Evolutionary conservation across 1,140 invertebrate genomes (phyloP), one percentile per base, ranked within the genome.

Genomic region (Amyelois transitella): DNA sequence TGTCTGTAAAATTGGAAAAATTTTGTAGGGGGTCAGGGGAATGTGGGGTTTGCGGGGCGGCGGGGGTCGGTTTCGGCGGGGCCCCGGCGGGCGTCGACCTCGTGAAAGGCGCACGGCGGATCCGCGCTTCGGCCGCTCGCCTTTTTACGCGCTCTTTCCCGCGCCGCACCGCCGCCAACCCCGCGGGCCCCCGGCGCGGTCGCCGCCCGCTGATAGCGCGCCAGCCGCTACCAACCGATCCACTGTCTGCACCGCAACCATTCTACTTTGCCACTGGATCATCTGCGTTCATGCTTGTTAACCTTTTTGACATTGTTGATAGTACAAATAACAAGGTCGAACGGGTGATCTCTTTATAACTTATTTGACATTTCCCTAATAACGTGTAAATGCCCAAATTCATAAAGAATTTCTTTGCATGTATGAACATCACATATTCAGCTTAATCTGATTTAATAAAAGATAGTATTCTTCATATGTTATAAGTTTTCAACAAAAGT

Each of bases 141-240:
- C 75, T 85, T 85, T 86, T 86, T 80, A 81, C 80, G 78, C 78
- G 79, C 77, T 81, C 76, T 78, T 82, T 79, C 82, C 80, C 77
- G 77, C 77, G 74, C 72, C 73, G 64, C 64, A 58, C 60, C 67
- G 68, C 65, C 60, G 60, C 75, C 66, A 81, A n/a, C 77, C 77
- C 83, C 79, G 81, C 80, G 81, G 81, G 77, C 76, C 81, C 75
- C 81, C 70, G 77, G 69, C 68, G 62, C 80, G 82, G 80, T 84
- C 83, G 83, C 83, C 81, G 83, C 77, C 81, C 83, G 83, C 78
- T 78, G 83, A 86, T 84, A 86, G 77, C 76, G 72, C 59, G 69
- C 68, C 83, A 86, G 83, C 54, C 65, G 69, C 58, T 56, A 58
- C 71, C 84, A 87, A 87, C 81, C 69, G 59, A 57, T 65, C 63